These are phyloP conservation scores for Rhopalosiphum padi DNA, from an alignment of 1,140 invertebrate genomes.

Conservation along the genomic window DNA sequence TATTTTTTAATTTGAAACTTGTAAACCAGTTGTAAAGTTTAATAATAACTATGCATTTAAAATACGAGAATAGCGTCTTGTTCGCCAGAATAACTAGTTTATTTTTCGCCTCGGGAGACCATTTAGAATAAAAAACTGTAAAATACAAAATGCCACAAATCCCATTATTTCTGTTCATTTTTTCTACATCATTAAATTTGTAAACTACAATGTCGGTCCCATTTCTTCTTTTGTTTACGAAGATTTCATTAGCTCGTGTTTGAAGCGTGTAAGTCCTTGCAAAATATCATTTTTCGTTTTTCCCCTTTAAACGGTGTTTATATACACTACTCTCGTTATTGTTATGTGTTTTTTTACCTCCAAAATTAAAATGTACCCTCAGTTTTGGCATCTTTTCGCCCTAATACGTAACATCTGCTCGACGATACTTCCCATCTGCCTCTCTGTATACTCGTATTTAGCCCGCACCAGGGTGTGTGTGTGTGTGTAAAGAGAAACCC, in stretches of 20 bases:
- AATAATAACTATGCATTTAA: conserved; percentile 45
- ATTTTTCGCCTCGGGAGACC: conserved; percentile 26
- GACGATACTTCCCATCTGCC: conserved; percentile 37
- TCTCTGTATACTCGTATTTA: neutral
- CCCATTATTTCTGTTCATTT: conserved; percentile 22
- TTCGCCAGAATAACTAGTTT: conserved; percentile 34
- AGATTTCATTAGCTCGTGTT: conserved; percentile 31
- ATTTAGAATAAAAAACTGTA: conserved; percentile 25
- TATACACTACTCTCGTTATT: conserved; percentile 5
- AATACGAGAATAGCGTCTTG: neutral
- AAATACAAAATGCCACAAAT: conserved; percentile 35
- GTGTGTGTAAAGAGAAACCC: conserved; percentile 27
- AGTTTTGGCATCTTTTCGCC: conserved; percentile 28
- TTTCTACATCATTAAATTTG: conserved; percentile 40
- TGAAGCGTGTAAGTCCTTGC: neutral
- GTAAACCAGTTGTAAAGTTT: conserved; percentile 47
- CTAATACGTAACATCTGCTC: conserved; percentile 57
- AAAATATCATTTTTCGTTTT: conserved; percentile 13
- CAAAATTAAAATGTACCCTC: conserved; percentile 46
- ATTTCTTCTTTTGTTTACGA: neutral
- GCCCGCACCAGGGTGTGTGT: neutral
- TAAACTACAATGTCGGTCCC: neutral
- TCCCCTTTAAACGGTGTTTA: conserved; percentile 26
- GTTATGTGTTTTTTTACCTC: conserved; percentile 20
- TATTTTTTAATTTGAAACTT: conserved; percentile 32